Evolutionary conservation across 2,888 invertebrate genomes (phyloP), one percentile per base, ranked within the genome.

Genomic region (Flexamia atlantica): DNA sequence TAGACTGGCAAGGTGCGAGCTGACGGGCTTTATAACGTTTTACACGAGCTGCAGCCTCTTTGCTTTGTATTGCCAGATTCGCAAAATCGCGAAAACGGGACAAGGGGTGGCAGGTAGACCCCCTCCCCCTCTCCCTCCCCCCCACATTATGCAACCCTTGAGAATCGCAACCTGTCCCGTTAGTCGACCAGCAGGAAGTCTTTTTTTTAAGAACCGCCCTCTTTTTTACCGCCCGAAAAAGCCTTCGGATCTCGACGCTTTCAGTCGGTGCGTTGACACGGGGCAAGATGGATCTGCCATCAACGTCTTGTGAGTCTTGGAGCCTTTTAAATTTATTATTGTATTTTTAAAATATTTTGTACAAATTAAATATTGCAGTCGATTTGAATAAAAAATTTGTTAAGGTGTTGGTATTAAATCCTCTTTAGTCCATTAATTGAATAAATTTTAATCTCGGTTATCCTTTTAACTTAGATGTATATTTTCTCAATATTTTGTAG

Each of bases 91-190:
- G 81, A 1, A 32, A 20, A 36, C 9, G 17, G 32, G 28, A 28
- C 46, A 50, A 46, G 70, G 46, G 42, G 30, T 25, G 28, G 68
- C 68, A 81, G 81, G 68, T 64, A 81, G 42, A 36, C 20, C 57
- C 36, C 32, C 20, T 50, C 23, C 36, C 23, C 53, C n/a, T n/a
- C n/a, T n/a, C 53, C 23, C n/a, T 20, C 70, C 0, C 81, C 68
- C 32, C 81, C 36, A 42, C 83, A 72, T 80, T 83, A 79, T 83
- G 57, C 28, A 82, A 28, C 36, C 76, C 82, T 76, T 76, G 76
- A n/a, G n/a, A 76, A 76, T 76, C 50, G 76, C 76, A 76, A 76
- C 76, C 72, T 82, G 57, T 82, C 82, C 84, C 82, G 79, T 83
- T 83, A 81, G 64, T 28, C 79, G 79, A 57, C 64, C 74, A 70